Base-by-base conservation (phyloP, 2,113 vertebrate genomes). In the Zapornia atra region DNA sequence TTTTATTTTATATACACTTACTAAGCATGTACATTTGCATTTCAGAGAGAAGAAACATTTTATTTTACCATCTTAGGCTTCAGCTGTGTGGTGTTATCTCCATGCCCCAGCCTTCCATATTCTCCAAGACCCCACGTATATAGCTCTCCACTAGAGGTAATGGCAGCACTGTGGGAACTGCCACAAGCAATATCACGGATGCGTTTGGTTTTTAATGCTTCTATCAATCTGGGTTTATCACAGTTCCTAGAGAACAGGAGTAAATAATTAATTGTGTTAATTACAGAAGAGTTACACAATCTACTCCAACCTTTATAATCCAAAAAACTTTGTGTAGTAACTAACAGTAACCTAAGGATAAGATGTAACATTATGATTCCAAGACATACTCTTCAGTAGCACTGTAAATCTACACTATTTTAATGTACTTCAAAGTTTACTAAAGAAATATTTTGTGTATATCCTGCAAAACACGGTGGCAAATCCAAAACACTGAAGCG, bases 111-210 rank as follows among this genome's bases (percentile, higher is more conserved):
- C 6, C 99, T 98, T 53, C 99, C 99, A 31, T 99, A 99, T 80
- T 99, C 99, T 22, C 99, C 99, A 24, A 99, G 97, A 21, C 99
- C 99, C 99, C 99, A 99, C 5, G 99, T 99, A 80, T 99, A 99
- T 54, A 99, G 97, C 34, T 99, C 99, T 24, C 99, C 99, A 1
- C 99, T 99, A 57, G 99, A 99, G 7, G 99, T 99, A 96, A 99
- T 99, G 9, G 99, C 99, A 2, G 99, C 99, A 6, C 99, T 99
- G 86, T 99, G 99, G 10, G 99, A 99, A 94, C 99, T 99, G 57
- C 99, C 99, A 44, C 99, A 99, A 40, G 99, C 99, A 11, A 99
- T 99, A 94, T 99, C 99, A 40, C 99, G 98, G 86, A 99, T 99
- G 5, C 99, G 99, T 88, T 99, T 99, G 82, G 99, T 99, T 97